Percentiles rank a stretch among this genome's conserved stretches.
phyloP scores from a whole-genome alignment of 1,140 invertebrate species.

The Drosophila lacteicornis region DNA sequence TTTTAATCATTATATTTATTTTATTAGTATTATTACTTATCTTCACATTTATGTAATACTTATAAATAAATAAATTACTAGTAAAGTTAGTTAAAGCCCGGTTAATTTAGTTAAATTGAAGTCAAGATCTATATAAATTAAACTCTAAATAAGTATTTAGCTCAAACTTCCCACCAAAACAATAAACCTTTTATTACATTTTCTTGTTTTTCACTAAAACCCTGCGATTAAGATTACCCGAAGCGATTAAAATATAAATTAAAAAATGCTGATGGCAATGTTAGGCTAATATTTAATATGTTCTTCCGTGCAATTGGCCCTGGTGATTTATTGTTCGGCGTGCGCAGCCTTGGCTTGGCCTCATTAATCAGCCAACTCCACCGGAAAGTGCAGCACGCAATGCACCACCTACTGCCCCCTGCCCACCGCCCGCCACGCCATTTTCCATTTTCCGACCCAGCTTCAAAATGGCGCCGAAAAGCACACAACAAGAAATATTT shows the following conservation, averaged over 20 bases:
- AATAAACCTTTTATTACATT: neutral
- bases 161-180: neutral
- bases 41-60: no score
- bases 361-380: slow-evolving; percentile 65
- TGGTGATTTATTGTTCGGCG: slow-evolving; percentile 37
- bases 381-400: slow-evolving; percentile 55
- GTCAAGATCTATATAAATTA: no score
- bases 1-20: no score
- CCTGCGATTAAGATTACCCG: slow-evolving; percentile 6
- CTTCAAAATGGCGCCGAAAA: slow-evolving; percentile 74
- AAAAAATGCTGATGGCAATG: slow-evolving; percentile 16
- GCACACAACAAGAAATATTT: slow-evolving; percentile 72
- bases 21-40: no score
- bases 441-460: slow-evolving; percentile 34
- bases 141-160: no score
- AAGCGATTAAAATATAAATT: slow-evolving; percentile 17
- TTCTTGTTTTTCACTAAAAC: neutral
- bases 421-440: slow-evolving; percentile 8
- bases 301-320: slow-evolving; percentile 4
- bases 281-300: slow-evolving; percentile 11
- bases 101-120: no score
- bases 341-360: slow-evolving; percentile 39
- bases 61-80: no score
- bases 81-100: no score
- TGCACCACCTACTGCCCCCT: slow-evolving; percentile 23